Conservation (phyloP, 1,140 invertebrate species). For the Artemia franciscana region DNA sequence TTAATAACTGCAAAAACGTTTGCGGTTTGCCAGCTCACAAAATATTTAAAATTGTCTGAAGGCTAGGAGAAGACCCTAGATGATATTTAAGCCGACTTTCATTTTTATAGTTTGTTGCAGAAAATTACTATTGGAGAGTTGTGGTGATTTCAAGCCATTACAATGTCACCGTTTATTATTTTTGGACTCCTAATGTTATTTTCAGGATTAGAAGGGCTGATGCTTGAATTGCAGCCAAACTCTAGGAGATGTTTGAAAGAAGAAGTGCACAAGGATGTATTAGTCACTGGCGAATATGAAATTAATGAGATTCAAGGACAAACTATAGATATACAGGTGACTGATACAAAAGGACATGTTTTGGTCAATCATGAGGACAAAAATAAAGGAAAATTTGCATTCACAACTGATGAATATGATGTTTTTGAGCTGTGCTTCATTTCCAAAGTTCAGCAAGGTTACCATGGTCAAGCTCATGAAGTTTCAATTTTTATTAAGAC, state of each 20-base stretch:
- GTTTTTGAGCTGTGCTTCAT: constrained; percentile 92
- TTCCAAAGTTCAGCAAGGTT: constrained; percentile 49
- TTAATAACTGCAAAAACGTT: too few relatives aligned
- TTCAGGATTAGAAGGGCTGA: too few relatives aligned
- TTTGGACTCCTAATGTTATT: too few relatives aligned
- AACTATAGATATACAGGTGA: constrained; percentile 61
- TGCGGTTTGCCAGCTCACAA: too few relatives aligned
- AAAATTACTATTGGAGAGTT: too few relatives aligned
- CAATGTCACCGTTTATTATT: too few relatives aligned
- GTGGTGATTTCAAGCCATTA: too few relatives aligned
- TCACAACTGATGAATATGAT: constrained; percentile 89
- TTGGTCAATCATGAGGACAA: constrained; percentile 73
- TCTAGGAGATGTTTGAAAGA: constrained; percentile 80
- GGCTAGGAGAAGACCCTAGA: too few relatives aligned
- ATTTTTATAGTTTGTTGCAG: too few relatives aligned
- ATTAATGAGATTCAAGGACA: constrained; percentile 62
- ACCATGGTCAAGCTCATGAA: constrained; percentile 36
- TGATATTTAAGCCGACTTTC: too few relatives aligned
- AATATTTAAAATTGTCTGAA: too few relatives aligned
- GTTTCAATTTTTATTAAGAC: constrained; percentile 66
- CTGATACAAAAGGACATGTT: constrained; percentile 82
- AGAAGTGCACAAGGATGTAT: constrained; percentile 81
- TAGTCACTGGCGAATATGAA: constrained; percentile 86
- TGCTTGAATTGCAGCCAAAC: constrained; percentile 61
- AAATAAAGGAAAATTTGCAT: constrained; percentile 81